Percentiles rank a stretch among this genome's conserved stretches.
Evolutionary conservation across 2,113 vertebrate species (phyloP).

Genomic region (Ailurus styani): DNA sequence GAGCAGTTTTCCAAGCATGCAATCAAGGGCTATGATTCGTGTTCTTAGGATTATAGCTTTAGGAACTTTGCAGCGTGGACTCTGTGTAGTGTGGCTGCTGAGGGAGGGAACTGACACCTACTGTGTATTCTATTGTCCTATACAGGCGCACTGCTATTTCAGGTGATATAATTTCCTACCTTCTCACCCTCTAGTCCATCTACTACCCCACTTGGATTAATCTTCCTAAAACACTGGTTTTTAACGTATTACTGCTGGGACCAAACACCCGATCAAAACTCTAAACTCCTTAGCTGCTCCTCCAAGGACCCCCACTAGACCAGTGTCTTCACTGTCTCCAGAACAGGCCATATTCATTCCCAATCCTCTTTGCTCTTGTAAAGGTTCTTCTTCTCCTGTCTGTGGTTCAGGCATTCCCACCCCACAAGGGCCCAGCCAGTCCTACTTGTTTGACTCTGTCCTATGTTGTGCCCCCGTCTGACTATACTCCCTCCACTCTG

Average conservation of each 20-base stretch:
- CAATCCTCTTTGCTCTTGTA: not conserved
- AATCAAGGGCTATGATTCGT: not conserved
- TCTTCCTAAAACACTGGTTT: not conserved
- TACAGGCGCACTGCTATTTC: not conserved
- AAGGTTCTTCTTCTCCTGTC: not conserved
- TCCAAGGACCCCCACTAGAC: not conserved
- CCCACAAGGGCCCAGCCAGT: not conserved
- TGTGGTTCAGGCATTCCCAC: not conserved
- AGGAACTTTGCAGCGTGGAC: not conserved
- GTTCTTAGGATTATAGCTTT: not conserved
- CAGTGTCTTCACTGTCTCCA: not conserved
- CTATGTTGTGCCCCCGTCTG: no score
- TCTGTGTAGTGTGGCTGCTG: no score
- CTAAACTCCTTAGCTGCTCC: not conserved
- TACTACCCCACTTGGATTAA: not conserved
- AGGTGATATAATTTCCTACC: not conserved
- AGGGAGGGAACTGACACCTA: not conserved
- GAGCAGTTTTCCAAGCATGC: not conserved
- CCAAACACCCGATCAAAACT: not conserved
- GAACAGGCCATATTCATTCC: not conserved
- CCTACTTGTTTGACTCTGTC: not conserved
- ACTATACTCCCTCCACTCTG: not conserved
- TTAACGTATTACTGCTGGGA: not conserved
- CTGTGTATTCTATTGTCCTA: not conserved
- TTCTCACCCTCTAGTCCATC: not conserved